Evolutionary conservation across 2,113 vertebrate genomes (phyloP), one percentile per base, ranked within the genome.

Genomic region (Macroglossus sobrinus): DNA sequence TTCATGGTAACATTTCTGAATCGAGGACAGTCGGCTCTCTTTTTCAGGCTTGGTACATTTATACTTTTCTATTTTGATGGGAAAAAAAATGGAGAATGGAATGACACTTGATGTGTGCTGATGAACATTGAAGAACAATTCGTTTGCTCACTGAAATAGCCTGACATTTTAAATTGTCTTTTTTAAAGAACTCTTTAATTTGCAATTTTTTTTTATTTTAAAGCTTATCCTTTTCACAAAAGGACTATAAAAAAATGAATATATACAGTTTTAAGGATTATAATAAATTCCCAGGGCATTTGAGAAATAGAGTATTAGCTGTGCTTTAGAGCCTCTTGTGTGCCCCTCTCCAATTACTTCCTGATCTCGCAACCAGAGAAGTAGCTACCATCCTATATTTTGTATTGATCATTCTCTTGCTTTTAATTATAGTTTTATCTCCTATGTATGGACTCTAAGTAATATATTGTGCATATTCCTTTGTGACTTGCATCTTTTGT

Each of bases 131-230:
- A 35, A 95, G 45, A 88, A 75, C 14, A 11, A 64, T 75, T 43
- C 28, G 9, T 76, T 87, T 61, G 19, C 53, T 89, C 89, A 13
- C 69, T 96, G 38, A 91, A 89, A 93, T 72, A 85, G 76, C 38
- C 88, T 95, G 66, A 88, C 82, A 92, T 96, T 96, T 95, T 86
- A 61, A 93, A 85, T 61, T 88, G 33, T 63, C 40, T 89, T 89
- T 85, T 89, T n/a, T 79, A 50, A 90, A 72, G 55, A 81, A 89
- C 22, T 50, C 43, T 85, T 91, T 95, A 66, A 78, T 89, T 89
- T 80, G 72, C 45, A 38, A 43, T 43, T 71, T 57, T 59, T n/a
- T 24, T 87, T 95, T 74, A 43, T 79, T 84, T 68, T 57, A 47
- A 91, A 95, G 35, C n/a, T 14, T 61, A 71, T 94, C 43, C n/a